A percentile compares a stretch with the other conserved stretches of the same genome.
These are phyloP conservation scores for Marasmarcha lunaedactyla DNA, from an alignment of 2,888 invertebrate species.

Conservation along the genomic window DNA sequence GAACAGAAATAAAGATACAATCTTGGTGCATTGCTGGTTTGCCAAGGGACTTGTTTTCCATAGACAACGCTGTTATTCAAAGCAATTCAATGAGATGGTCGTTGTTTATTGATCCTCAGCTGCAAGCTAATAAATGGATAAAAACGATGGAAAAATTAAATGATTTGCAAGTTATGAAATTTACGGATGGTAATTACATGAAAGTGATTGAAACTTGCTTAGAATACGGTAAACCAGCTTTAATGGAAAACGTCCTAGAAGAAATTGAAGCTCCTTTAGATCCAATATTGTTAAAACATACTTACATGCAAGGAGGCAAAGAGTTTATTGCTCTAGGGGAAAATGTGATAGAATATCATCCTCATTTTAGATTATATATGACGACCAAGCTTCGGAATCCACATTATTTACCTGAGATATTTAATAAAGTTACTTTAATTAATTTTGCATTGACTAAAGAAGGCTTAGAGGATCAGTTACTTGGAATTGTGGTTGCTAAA, in stretches of 20 bases:
- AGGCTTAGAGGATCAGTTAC: constrained; percentile 85
- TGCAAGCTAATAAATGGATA: constrained; percentile 88
- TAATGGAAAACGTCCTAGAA: constrained; percentile 83
- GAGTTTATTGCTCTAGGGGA: constrained; percentile 84
- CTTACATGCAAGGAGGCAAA: constrained; percentile 79
- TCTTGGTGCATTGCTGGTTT: constrained; percentile 87
- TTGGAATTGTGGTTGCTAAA: constrained; percentile 87
- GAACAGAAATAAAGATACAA: constrained; percentile 88
- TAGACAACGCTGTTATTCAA: constrained; percentile 87
- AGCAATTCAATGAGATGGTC: constrained; percentile 84
- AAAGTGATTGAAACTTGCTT: constrained; percentile 79
- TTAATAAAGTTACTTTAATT: constrained; percentile 84
- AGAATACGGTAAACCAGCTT: constrained; percentile 80
- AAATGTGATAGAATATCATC: constrained; percentile 80
- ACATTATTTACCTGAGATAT: constrained; percentile 86
- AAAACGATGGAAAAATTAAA: constrained; percentile 84
- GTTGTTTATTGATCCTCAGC: constrained; percentile 85
- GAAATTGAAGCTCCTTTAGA: constrained; percentile 83
- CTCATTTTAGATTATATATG: constrained; percentile 82
- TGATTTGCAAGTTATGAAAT: constrained; percentile 77
- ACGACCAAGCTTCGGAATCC: constrained; percentile 88
- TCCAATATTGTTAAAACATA: constrained; percentile 80
- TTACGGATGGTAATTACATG: constrained; percentile 82
- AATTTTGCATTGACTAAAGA: constrained; percentile 87
- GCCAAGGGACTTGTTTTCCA: constrained; percentile 84